Percentiles rank a stretch among this genome's conserved stretches.
phyloP scores from a whole-genome alignment of 92 coral and sea anemone genomes.

The Phenganax subtilis region DNA sequence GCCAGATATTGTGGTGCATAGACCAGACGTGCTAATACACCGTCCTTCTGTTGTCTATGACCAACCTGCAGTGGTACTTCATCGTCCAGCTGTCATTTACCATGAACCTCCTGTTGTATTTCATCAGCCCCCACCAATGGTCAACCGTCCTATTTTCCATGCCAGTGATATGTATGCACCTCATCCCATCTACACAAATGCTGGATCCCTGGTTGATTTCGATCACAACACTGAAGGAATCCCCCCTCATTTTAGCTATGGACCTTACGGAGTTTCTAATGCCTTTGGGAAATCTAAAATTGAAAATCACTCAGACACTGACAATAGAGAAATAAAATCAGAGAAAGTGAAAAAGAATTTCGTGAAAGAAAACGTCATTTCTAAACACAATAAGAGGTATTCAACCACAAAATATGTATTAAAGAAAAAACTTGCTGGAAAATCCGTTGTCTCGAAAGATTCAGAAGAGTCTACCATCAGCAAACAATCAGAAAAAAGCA shows the following conservation, averaged over 20 bases:
- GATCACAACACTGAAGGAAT: conserved; percentile 67
- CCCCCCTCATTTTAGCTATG: conserved; percentile 58
- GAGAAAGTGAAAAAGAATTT: not conserved
- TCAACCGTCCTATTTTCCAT: conserved; percentile 72
- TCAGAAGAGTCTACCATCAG: conserved; percentile 32
- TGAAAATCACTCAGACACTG: conserved; percentile 3
- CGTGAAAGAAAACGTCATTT: not conserved
- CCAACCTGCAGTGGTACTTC: conserved; percentile 76
- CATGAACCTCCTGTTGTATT: conserved; percentile 79
- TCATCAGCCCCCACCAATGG: conserved; percentile 91
- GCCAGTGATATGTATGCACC: conserved; percentile 74
- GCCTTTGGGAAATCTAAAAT: conserved; percentile 76
- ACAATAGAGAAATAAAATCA: conserved; percentile 6
- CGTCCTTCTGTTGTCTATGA: conserved; percentile 85
- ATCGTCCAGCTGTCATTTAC: conserved; percentile 77
- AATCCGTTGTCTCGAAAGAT: not conserved
- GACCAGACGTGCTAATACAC: conserved; percentile 84
- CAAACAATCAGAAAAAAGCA: conserved; percentile 11
- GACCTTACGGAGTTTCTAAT: conserved; percentile 57
- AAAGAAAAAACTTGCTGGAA: not conserved
- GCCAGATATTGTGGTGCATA: conserved; percentile 69
- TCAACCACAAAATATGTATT: not conserved
- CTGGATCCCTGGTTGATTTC: conserved; percentile 57
- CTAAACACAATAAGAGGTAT: not conserved
- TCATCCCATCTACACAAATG: conserved; percentile 64